A percentile compares a stretch with the other conserved stretches of the same genome.
phyloP scores from a whole-genome alignment of 2,888 invertebrate genomes.

The Sarcophaga carnaria region DNA sequence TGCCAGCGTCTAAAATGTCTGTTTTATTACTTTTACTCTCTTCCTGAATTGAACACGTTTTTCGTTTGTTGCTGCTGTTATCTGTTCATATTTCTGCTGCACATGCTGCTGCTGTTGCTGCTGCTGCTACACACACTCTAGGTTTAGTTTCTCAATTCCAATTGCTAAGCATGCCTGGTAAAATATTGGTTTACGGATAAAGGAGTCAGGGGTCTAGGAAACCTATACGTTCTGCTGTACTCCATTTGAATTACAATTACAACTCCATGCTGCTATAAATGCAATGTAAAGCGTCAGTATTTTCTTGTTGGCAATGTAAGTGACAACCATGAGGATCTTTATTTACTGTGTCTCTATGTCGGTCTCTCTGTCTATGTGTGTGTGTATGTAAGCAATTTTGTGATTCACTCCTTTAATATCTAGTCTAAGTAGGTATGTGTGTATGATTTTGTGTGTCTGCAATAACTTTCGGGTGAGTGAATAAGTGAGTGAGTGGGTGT shows the following conservation, averaged over 20 bases:
- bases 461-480: too few species aligned
- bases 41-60: conserved; percentile 51
- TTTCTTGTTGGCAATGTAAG: conserved; percentile 23
- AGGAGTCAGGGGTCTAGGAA: neutral
- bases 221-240: neutral
- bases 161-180: conserved; percentile 22
- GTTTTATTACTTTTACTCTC: conserved; percentile 52
- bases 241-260: neutral
- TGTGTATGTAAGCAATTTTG: neutral
- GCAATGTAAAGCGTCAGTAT: neutral
- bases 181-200: neutral
- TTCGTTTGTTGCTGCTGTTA: conserved; percentile 5
- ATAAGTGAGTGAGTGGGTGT: conserved; percentile 2
- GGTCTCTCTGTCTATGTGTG: too few species aligned
- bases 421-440: too few species aligned
- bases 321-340: conserved; percentile 41
- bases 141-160: too few species aligned
- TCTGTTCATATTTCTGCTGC: neutral
- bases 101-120: too few species aligned
- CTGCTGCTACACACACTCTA: neutral
- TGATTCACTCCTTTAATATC: neutral
- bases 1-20: conserved; percentile 50
- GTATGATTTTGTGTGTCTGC: too few species aligned
- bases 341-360: conserved; percentile 20
- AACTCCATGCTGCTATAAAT: neutral